A percentile compares a stretch with the other conserved stretches of the same genome.
Evolutionary conservation across 2,797 vertebrate genomes (phyloP).

Genomic region (Acanthopagrus latus): DNA sequence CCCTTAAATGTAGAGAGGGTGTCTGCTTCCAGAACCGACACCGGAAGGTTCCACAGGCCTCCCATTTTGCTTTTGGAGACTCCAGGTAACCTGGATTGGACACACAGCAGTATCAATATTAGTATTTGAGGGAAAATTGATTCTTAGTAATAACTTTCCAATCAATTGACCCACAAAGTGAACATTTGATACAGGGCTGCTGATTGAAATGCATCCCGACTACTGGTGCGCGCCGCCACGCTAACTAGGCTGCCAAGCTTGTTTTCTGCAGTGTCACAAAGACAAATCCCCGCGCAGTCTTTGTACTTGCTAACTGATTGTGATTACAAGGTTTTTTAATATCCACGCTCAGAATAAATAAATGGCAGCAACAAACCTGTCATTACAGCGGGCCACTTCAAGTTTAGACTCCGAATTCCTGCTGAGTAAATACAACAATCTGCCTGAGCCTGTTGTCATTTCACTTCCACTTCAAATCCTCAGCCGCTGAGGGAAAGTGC

Average conservation of each 20-base stretch:
- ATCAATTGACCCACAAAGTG: neutral
- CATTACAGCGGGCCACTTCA: constrained; percentile 33
- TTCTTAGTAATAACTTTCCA: neutral
- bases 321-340: constrained; percentile 43
- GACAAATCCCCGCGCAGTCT: constrained; percentile 22
- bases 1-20: too few relatives aligned
- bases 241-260: neutral
- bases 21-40: too few relatives aligned
- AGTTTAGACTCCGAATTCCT: constrained; percentile 53
- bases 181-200: neutral
- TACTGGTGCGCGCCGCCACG: neutral
- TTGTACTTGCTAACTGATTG: constrained; percentile 22
- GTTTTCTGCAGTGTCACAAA: neutral
- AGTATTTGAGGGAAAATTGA: neutral
- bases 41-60: too few relatives aligned
- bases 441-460: constrained; percentile 64
- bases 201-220: neutral
- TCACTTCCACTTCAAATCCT: constrained; percentile 69
- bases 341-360: constrained; percentile 36
- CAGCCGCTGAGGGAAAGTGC: constrained; percentile 47
- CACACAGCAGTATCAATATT: too few relatives aligned
- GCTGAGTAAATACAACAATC: constrained; percentile 71
- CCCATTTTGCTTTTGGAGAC: too few relatives aligned
- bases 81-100: neutral
- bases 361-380: constrained; percentile 24